Base-by-base conservation (phyloP, 2,888 invertebrate genomes). In the Caenorhabditis doughertyi region DNA sequence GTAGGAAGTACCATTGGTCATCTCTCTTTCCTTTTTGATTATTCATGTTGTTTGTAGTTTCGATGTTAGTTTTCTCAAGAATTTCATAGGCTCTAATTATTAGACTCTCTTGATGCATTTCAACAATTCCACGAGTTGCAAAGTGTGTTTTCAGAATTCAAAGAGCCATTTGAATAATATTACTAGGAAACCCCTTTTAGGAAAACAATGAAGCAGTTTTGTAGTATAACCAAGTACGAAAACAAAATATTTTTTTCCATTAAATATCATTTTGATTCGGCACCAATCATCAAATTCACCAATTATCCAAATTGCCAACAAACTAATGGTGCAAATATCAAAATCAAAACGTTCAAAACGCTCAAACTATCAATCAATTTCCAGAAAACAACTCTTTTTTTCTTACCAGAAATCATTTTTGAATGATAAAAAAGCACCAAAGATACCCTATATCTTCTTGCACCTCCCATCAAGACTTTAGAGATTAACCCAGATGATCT, bases 1-100 rank as follows among this genome's bases (percentile, higher is more conserved):
- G 42, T 27, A 55, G 44, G 68, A 53, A 55, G 68, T 42, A 29
- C 47, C 42, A 68, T 3, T 42, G 71, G 58, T 60, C 71, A 58
- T 71, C 58, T 44, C 32, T 39, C 65, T n/a, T 13, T 39, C 27
- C 29, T 23, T 29, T 25, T 73, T 53, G 49, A 72, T 58, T 51
- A 73, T 58, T 51, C 62, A 60, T 72, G 16, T 44, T 60, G 47
- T 27, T 62, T 13, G 7, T 58, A 23, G 58, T 39, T 58, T 39
- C 32, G 7, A 32, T n/a, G n/a, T 8, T 56, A 18, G 44, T 18
- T 47, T 47, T 44, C 29, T 29, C 44, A 32, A 27, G 64, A 25
- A 42, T 60, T 29, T 47, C 58, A 27, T 44, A 49, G 49, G 32
- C 47, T 27, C 47, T 47, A 67, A 67, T 67, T 67, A 67, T 18